These are phyloP conservation scores for Lacerta agilis DNA, from an alignment of 2,797 vertebrate species.

Conservation along the genomic window DNA sequence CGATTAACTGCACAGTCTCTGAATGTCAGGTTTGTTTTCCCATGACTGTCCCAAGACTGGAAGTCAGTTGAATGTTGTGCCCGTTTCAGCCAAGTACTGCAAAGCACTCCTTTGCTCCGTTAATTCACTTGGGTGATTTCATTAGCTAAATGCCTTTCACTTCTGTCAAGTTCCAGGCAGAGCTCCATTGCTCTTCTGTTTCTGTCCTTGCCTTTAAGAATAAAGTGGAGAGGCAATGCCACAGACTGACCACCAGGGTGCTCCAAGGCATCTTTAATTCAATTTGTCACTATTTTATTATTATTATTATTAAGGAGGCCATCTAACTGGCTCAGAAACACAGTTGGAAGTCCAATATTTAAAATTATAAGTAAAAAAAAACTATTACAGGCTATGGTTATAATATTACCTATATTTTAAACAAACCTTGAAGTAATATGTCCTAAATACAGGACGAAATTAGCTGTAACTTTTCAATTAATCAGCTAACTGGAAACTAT, in stretches of 20 bases:
- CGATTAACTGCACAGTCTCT: not conserved
- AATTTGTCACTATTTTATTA: not conserved
- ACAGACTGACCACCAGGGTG: not conserved
- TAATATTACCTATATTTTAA: not conserved
- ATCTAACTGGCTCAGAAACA: not conserved
- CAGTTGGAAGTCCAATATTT: not conserved
- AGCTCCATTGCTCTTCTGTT: not conserved
- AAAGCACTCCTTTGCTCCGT: not conserved
- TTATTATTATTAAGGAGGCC: not conserved
- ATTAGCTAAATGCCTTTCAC: slow-evolving; percentile 41
- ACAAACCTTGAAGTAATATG: not conserved
- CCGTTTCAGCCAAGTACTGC: not conserved
- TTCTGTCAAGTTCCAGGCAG: slow-evolving; percentile 47
- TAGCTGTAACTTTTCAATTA: not conserved
- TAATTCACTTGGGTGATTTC: not conserved
- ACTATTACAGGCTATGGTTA: not conserved
- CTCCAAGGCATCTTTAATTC: not conserved
- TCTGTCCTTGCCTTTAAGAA: slow-evolving; percentile 18
- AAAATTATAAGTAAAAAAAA: not conserved
- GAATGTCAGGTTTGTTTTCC: not conserved
- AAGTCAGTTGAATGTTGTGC: not conserved
- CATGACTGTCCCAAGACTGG: not conserved
- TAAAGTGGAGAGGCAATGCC: not conserved
- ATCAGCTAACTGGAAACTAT: too few relatives aligned
- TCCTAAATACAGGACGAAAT: not conserved